Base-by-base conservation (phyloP, 2,888 invertebrate genomes). In the Hymenopus coronatus region DNA sequence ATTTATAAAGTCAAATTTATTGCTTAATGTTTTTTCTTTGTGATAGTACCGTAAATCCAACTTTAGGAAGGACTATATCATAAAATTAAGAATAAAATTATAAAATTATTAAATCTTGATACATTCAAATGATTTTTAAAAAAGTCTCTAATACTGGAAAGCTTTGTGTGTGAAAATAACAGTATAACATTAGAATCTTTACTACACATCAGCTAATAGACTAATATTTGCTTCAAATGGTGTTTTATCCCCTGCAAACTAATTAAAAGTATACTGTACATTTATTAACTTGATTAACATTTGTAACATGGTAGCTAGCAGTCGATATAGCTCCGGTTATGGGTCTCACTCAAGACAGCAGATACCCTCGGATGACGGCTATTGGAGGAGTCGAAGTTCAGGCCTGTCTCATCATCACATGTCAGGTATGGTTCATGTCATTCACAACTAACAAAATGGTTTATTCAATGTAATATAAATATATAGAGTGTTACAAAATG, bases 241-340 rank as follows among this genome's bases (percentile, higher is more conserved):
- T 70, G 54, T 12, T 40, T 9, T 40, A 12, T 40, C 40, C 20
- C 15, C 20, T 70, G 25, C 54, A 70, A 20, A 70, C 54, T 70
- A 70, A 70, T 70, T 15, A 20, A 20, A 70, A 4, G 20, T 70
- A 70, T 25, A 70, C 6, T 70, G 54, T 70, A 4, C 81, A 30
- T 28, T 46, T 46, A 85, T 86, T 84, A 88, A 83, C 83, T 88
- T 28, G 12, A 40, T 28, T 85, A 87, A 86, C 54, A 27, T 89
- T 81, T 87, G 83, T 89, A 89, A 89, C 88, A 54, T 88, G 86
- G 88, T 88, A 85, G 86, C 84, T 87, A 84, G 87, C 28, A 87
- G 85, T 70, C 89, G 85, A 28, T 88, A 83, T 83, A 85, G 86
- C 28, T 89, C 89, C 82, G 83, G 85, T 82, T 89, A 86, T 83